These are phyloP conservation scores for Xanthia icteritia DNA, from an alignment of 2,888 invertebrate species.

Conservation along the genomic window DNA sequence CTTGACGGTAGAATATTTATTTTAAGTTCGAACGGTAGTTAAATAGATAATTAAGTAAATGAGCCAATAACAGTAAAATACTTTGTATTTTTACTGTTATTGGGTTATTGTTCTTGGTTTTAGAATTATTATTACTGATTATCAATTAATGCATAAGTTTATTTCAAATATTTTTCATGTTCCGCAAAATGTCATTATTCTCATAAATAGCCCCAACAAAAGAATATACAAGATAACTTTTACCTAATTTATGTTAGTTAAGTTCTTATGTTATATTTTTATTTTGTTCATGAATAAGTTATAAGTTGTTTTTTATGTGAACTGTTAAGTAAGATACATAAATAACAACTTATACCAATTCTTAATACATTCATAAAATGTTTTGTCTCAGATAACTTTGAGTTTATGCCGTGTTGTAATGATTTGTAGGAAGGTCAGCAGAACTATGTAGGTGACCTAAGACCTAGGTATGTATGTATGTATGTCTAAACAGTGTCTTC, in stretches of 20 bases:
- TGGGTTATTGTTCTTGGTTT: constrained; percentile 7
- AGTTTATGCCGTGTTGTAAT: background rate
- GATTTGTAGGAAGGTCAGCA: background rate
- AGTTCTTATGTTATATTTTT: no score
- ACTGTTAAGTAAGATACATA: no score
- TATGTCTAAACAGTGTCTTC: no score
- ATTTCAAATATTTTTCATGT: background rate
- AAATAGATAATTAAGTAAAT: constrained; percentile 18
- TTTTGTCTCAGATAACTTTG: no score
- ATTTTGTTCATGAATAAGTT: no score
- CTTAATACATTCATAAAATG: no score
- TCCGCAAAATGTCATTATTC: background rate
- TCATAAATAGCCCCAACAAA: background rate
- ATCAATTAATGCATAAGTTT: background rate
- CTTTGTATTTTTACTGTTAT: background rate
- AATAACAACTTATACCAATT: no score
- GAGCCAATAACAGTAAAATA: background rate
- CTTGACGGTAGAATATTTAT: constrained; percentile 53
- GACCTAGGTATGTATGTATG: no score
- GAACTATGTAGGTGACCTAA: background rate
- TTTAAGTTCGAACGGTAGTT: constrained; percentile 46
- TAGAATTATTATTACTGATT: background rate
- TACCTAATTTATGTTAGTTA: no score
- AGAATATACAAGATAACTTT: background rate
- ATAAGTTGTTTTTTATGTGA: no score